Conservation (phyloP, 2,797 vertebrate genomes). For the Acrossocheilus wenchowensis region DNA sequence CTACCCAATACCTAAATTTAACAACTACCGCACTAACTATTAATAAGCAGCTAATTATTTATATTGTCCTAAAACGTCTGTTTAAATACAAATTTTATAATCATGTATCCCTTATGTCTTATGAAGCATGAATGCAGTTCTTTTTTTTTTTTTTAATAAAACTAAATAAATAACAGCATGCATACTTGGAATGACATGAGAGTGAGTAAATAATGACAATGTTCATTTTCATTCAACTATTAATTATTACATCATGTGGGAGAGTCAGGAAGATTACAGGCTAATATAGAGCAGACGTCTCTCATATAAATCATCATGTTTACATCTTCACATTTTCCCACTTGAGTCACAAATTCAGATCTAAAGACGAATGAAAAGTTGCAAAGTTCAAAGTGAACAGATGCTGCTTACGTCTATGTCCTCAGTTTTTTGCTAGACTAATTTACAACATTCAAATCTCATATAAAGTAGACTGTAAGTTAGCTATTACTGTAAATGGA, state of each 20-base stretch:
- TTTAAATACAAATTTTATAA: background rate
- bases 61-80: no score
- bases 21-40: no score
- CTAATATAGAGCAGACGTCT: constrained; percentile 26
- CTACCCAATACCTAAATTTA: no score
- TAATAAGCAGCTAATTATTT: no score
- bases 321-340: constrained; percentile 8
- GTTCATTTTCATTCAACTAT: background rate
- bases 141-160: background rate
- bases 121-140: background rate
- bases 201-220: background rate
- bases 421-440: background rate
- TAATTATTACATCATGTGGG: constrained; percentile 37
- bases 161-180: background rate
- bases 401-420: background rate
- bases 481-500: background rate
- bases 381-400: constrained; percentile 7
- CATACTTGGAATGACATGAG: constrained; percentile 30
- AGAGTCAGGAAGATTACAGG: background rate
- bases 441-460: constrained; percentile 9
- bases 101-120: background rate
- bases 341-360: constrained; percentile 4
- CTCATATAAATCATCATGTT: constrained; percentile 20
- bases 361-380: background rate
- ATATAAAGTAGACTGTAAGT: background rate